Conservation (phyloP, 2,797 vertebrate species). For the Oreortyx pictus region DNA sequence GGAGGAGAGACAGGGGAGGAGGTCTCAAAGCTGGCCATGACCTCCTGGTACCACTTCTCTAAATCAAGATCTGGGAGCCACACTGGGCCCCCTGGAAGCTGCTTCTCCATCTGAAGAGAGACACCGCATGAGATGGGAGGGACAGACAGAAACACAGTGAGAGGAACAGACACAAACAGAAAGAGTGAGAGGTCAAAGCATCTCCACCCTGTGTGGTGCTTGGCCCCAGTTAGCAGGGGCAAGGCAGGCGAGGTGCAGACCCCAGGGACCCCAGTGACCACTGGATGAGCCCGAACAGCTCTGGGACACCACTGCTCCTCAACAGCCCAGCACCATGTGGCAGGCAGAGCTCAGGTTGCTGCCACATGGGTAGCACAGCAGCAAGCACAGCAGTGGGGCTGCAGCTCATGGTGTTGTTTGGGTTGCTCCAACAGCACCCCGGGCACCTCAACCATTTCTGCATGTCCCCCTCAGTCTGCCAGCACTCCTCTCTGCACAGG, state of each 20-base stretch:
- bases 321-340: fast-evolving
- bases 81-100: constrained; percentile 70
- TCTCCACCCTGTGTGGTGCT: not conserved
- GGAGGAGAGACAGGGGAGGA: constrained; percentile 72
- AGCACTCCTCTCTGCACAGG: not conserved
- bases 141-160: not conserved
- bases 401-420: not conserved
- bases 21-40: constrained; percentile 86
- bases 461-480: not conserved
- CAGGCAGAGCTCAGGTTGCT: not conserved
- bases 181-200: not conserved
- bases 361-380: not conserved
- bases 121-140: not conserved
- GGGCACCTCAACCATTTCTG: not conserved
- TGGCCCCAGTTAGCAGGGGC: not conserved
- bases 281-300: not conserved
- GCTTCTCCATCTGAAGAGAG: constrained; percentile 77
- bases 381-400: not conserved
- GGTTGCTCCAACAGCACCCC: not conserved
- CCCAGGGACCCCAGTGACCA: not conserved
- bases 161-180: not conserved
- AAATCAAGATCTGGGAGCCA: constrained; percentile 85
- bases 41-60: constrained; percentile 94
- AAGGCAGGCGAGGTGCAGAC: not conserved
- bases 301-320: not conserved